phyloP scores from a whole-genome alignment of 2,113 vertebrate genomes.

The Galbula dea region DNA sequence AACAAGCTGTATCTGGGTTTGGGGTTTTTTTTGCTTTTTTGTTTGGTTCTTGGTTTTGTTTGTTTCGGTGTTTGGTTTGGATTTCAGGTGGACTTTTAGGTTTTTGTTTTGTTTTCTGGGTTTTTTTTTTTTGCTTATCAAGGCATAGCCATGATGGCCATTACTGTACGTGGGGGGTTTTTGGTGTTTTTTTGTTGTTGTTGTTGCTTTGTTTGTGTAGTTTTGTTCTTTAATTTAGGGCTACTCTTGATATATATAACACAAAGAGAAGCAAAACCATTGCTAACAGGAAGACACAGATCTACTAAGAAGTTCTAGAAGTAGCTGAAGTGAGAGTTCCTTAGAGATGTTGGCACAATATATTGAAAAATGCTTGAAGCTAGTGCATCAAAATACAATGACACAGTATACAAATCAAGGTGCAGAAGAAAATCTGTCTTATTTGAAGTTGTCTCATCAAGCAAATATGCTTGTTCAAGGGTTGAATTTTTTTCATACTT shows the following conservation, averaged over 20 bases:
- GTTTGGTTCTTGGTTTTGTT: too few species aligned
- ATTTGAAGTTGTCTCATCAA: not conserved
- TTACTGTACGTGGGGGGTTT: too few species aligned
- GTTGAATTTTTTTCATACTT: not conserved
- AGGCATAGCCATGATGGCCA: rapidly evolving
- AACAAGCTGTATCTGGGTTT: too few species aligned
- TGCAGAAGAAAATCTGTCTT: not conserved
- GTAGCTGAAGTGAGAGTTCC: not conserved
- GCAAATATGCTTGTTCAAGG: not conserved
- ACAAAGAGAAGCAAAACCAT: not conserved
- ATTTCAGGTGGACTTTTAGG: too few species aligned
- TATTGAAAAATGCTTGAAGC: not conserved
- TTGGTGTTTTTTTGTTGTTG: too few species aligned
- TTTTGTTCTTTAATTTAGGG: not conserved
- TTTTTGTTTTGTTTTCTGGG: too few species aligned
- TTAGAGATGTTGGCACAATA: not conserved
- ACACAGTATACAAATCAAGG: too few species aligned
- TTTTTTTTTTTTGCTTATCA: not conserved
- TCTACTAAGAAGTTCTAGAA: not conserved
- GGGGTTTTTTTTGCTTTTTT: too few species aligned
- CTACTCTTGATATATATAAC: not conserved
- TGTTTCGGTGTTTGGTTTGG: not conserved
- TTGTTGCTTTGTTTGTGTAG: not conserved
- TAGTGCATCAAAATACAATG: not conserved
- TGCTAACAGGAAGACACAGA: not conserved